Percentiles rank a stretch among this genome's conserved stretches.
phyloP scores from a whole-genome alignment of 2,888 invertebrate genomes.

The Hirtodrosophila alboralis region DNA sequence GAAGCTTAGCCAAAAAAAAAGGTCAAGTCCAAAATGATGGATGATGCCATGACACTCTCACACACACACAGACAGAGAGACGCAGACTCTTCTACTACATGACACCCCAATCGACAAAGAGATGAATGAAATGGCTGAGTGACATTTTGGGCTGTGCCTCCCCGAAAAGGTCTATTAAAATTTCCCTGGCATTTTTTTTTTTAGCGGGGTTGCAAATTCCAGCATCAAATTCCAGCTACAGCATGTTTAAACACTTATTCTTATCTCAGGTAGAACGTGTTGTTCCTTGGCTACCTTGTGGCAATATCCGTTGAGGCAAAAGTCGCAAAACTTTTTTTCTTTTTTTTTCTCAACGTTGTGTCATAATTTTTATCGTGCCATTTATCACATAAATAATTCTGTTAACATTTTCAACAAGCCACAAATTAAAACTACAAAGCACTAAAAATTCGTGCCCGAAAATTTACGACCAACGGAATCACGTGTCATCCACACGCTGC shows the following conservation, averaged over 20 bases:
- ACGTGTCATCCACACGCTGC: slow-evolving; percentile 84
- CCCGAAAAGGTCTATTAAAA: slow-evolving; percentile 56
- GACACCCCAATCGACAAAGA: slow-evolving; percentile 54
- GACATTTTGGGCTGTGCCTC: slow-evolving; percentile 59
- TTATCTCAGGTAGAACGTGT: slow-evolving; percentile 69
- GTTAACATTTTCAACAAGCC: slow-evolving; percentile 79
- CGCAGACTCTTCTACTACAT: slow-evolving; percentile 32
- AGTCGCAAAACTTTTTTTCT: slow-evolving; percentile 41
- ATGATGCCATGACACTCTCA: slow-evolving; percentile 80
- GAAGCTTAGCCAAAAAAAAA: slow-evolving; percentile 81
- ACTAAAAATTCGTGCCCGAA: slow-evolving; percentile 74
- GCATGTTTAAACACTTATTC: slow-evolving; percentile 49
- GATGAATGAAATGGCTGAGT: slow-evolving; percentile 70
- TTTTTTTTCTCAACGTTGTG: slow-evolving; percentile 20
- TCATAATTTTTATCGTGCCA: slow-evolving; percentile 70
- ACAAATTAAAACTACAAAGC: slow-evolving; percentile 82
- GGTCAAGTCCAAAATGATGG: slow-evolving; percentile 85
- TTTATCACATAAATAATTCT: slow-evolving; percentile 79
- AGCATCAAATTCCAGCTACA: slow-evolving; percentile 17
- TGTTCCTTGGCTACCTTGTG: slow-evolving; percentile 43
- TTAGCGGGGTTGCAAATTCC: slow-evolving; percentile 54
- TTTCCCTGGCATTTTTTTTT: slow-evolving; percentile 22
- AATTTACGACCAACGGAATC: slow-evolving; percentile 84
- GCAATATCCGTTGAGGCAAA: slow-evolving; percentile 65
- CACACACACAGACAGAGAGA: slow-evolving; percentile 34